phyloP scores from a whole-genome alignment of 2,888 invertebrate species.

The Lampropteryx suffumata region DNA sequence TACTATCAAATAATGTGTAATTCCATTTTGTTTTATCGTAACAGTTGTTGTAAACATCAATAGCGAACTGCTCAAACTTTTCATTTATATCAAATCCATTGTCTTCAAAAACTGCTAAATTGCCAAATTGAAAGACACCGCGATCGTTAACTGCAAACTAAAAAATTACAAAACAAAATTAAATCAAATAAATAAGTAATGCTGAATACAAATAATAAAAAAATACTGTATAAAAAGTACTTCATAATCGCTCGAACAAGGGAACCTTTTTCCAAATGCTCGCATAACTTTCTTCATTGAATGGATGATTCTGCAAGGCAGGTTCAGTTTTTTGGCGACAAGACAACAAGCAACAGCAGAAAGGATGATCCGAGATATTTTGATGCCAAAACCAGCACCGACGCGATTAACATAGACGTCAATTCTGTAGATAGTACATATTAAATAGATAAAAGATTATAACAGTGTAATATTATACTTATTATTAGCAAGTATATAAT shows the following conservation, averaged over 20 bases:
- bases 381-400: constrained; percentile 84
- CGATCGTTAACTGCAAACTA: constrained; percentile 58
- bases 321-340: constrained; percentile 80
- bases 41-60: constrained; percentile 45
- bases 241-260: constrained; percentile 66
- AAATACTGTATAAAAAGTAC: too few relatives aligned
- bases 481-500: too few relatives aligned
- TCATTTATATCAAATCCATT: constrained; percentile 66
- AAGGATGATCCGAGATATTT: constrained; percentile 81
- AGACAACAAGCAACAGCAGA: constrained; percentile 84
- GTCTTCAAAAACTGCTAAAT: constrained; percentile 71
- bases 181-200: too few relatives aligned
- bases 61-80: constrained; percentile 32
- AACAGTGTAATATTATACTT: too few relatives aligned
- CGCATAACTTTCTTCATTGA: constrained; percentile 83
- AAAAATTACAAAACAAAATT: background rate
- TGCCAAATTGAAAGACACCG: constrained; percentile 79
- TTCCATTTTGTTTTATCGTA: constrained; percentile 53
- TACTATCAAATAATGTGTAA: constrained; percentile 43
- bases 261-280: constrained; percentile 74
- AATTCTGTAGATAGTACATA: too few relatives aligned
- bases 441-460: too few relatives aligned
- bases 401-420: constrained; percentile 72
- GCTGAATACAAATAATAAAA: too few relatives aligned
- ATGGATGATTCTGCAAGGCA: constrained; percentile 84